Conservation (phyloP, 2,888 invertebrate species). For the Melieria omissa region DNA sequence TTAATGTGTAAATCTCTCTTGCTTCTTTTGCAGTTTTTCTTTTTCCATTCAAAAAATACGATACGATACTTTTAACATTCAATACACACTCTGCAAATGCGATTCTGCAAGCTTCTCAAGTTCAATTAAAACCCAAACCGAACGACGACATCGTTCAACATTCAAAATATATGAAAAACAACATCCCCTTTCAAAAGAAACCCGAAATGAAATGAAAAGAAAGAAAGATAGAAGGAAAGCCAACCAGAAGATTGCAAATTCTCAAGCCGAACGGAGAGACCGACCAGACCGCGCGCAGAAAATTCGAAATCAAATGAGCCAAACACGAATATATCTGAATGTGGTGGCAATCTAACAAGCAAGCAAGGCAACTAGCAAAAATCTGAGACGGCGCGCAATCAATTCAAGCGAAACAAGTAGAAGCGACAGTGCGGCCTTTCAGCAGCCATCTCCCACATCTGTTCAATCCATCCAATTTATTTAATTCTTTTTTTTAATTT, state of each 20-base stretch:
- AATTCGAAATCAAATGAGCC: neutral
- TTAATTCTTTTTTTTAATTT: neutral
- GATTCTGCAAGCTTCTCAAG: slow-evolving; percentile 34
- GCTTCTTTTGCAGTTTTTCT: slow-evolving; percentile 34
- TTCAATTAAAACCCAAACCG: slow-evolving; percentile 25
- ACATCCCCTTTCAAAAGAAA: slow-evolving; percentile 5
- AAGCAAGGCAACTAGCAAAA: slow-evolving; percentile 1
- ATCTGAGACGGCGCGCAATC: neutral
- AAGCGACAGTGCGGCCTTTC: too few species aligned
- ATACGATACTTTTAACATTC: slow-evolving; percentile 30
- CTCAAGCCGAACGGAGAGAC: too few species aligned
- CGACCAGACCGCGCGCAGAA: slow-evolving; percentile 3
- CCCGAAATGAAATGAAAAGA: slow-evolving; percentile 14
- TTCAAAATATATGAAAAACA: slow-evolving; percentile 18
- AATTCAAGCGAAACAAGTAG: too few species aligned
- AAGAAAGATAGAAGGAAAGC: slow-evolving; percentile 22
- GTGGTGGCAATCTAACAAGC: neutral
- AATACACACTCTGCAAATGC: slow-evolving; percentile 22
- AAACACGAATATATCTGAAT: too few species aligned
- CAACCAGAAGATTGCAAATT: neutral
- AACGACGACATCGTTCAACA: neutral
- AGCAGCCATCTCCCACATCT: too few species aligned
- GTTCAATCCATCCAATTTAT: neutral
- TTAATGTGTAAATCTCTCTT: slow-evolving; percentile 30
- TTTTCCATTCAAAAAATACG: slow-evolving; percentile 36